These are phyloP conservation scores for Zophobas atratus DNA, from an alignment of 1,140 invertebrate genomes.

Conservation along the genomic window DNA sequence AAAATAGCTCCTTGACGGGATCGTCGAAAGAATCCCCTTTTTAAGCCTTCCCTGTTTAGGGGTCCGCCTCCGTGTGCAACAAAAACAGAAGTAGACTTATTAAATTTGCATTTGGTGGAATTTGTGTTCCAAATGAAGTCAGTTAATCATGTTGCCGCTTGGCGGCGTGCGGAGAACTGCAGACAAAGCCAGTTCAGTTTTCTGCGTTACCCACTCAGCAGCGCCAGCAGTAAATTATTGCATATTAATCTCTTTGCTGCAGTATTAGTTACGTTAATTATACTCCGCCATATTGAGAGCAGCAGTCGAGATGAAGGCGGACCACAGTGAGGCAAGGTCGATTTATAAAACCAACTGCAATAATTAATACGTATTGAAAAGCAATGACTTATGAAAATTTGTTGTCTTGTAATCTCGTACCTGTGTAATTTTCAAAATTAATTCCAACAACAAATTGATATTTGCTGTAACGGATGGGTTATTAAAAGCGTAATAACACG, in stretches of 20 bases:
- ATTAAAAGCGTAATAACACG: slow-evolving; percentile 65
- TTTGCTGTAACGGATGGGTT: slow-evolving; percentile 61
- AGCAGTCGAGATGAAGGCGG: slow-evolving; percentile 59
- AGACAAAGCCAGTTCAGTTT: slow-evolving; percentile 65
- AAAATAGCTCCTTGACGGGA: too few species aligned
- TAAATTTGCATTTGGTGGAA: slow-evolving; percentile 67
- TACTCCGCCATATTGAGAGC: slow-evolving; percentile 65
- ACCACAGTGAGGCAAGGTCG: slow-evolving; percentile 58
- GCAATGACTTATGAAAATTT: slow-evolving; percentile 59
- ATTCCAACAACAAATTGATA: slow-evolving; percentile 64
- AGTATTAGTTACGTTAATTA: slow-evolving; percentile 69
- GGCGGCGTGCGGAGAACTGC: slow-evolving; percentile 58
- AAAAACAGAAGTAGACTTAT: slow-evolving; percentile 62
- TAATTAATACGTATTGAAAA: slow-evolving; percentile 56
- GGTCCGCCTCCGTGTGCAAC: slow-evolving; percentile 15
- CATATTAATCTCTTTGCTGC: slow-evolving; percentile 68
- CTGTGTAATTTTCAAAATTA: slow-evolving; percentile 60
- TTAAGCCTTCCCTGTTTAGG: not conserved
- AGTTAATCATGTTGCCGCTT: slow-evolving; percentile 65
- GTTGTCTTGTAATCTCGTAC: slow-evolving; percentile 58
- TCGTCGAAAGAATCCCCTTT: not conserved
- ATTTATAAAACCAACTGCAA: slow-evolving; percentile 30
- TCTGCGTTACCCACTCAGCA: slow-evolving; percentile 62
- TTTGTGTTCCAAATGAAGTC: slow-evolving; percentile 68
- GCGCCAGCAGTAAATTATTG: slow-evolving; percentile 67